These are phyloP conservation scores for Podarcis lilfordi DNA, from an alignment of 2,797 vertebrate genomes.

Conservation along the genomic window DNA sequence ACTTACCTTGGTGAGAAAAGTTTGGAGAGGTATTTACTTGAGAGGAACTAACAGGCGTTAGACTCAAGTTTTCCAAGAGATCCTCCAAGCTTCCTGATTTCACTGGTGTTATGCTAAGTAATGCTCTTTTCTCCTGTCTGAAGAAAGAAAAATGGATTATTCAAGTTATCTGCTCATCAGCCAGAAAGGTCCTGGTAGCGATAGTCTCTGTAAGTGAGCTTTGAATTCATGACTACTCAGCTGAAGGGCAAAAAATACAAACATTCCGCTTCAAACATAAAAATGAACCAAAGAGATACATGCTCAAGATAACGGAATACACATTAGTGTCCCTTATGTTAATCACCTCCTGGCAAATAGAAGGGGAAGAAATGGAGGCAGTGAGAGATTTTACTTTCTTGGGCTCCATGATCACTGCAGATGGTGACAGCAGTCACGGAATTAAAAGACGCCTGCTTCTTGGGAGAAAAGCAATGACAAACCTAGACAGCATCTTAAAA, in stretches of 20 bases:
- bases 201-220: background rate
- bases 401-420: too few relatives aligned
- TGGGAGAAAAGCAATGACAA: too few relatives aligned
- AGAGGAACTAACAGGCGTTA: conserved; percentile 83
- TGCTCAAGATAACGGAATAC: background rate
- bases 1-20: conserved; percentile 87
- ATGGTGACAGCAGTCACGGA: too few relatives aligned
- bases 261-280: background rate
- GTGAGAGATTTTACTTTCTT: too few relatives aligned
- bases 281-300: background rate
- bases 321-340: too few relatives aligned
- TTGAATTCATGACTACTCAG: background rate
- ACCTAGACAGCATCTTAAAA: too few relatives aligned
- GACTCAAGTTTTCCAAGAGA: conserved; percentile 88
- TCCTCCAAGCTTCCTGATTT: conserved; percentile 88
- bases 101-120: conserved; percentile 78
- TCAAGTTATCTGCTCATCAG: conserved; percentile 1
- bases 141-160: conserved; percentile 22
- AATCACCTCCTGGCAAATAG: too few relatives aligned
- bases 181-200: background rate
- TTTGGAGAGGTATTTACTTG: conserved; percentile 81
- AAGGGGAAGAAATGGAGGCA: too few relatives aligned
- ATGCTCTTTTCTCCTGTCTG: conserved; percentile 80
- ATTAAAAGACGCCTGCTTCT: too few relatives aligned
- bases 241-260: background rate